Evolutionary conservation across 2,797 vertebrate genomes (phyloP).

Genomic region (Fratercula arctica): DNA sequence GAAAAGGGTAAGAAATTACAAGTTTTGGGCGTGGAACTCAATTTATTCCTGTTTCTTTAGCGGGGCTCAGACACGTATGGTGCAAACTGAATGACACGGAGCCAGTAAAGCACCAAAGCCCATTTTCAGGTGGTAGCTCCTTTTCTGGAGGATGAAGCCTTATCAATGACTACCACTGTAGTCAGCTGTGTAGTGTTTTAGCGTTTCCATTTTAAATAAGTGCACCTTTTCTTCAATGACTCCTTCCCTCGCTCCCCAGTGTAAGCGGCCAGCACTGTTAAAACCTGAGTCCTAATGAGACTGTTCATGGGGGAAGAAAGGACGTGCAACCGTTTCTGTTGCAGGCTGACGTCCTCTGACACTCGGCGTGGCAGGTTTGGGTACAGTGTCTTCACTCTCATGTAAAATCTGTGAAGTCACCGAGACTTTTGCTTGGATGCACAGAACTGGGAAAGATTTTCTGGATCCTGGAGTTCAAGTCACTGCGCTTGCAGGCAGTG

Average conservation of each 20-base stretch:
- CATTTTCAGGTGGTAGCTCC: not conserved
- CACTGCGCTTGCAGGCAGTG: not conserved
- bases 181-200: not conserved
- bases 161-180: not conserved
- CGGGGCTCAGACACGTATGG: accelerated
- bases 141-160: not conserved
- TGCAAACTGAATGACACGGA: not conserved
- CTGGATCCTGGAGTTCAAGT: not conserved
- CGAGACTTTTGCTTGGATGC: not conserved
- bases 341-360: not conserved
- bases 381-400: not conserved
- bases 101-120: not conserved
- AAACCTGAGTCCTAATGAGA: not conserved
- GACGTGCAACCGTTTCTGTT: not conserved
- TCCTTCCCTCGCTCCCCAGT: not conserved
- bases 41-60: not conserved
- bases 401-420: not conserved
- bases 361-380: not conserved
- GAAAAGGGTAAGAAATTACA: not conserved
- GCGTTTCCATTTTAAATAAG: not conserved
- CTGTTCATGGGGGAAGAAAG: not conserved
- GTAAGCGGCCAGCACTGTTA: not conserved
- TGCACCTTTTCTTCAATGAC: not conserved
- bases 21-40: not conserved
- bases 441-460: not conserved